Base-by-base conservation (phyloP, 2,888 invertebrate species). In the Hypomecis atomaria region DNA sequence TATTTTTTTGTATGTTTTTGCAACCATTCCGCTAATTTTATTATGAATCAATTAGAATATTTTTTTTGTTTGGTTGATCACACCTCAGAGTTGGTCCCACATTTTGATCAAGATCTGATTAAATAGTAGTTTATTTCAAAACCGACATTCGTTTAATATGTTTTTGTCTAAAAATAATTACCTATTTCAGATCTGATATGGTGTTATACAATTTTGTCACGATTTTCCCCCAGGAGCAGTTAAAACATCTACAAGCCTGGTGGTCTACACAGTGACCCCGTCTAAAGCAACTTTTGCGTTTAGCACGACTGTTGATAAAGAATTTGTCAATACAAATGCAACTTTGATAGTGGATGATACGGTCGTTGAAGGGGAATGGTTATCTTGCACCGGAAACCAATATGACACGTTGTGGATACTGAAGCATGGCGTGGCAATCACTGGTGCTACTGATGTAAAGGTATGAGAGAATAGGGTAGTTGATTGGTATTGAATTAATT, bases 361-460 rank as follows among this genome's bases (percentile, higher is more conserved):
- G 23, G 33, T 55, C 43, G 67, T 90, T 7, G 68, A 72, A 54
- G 89, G 90, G 10, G 76, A 82, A 50, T 94, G 94, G 94, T 74
- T 75, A 47, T 86, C 93, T 1, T 83, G 86, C 71, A 83, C 85
- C 43, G 85, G 87, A 1, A 86, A 87, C 66, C 80, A 87, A 61
- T 86, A 87, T 83, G 94, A 94, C 66, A 86, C 88, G 71, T 69
- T 93, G 65, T 94, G 94, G 94, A 82, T 88, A 55, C 79, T 85
- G 9, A 79, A 86, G 62, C 87, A 89, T 74, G 72, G 77, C 54
- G 67, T 71, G 53, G 60, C 55, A 52, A 73, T 88, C 40, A 73
- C 50, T 50, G 74, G 79, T 52, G 71, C 71, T 64, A 71, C 85
- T 59, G 78, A 86, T 71, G 72, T 92, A 6, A 85, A 83, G 88